A percentile compares a stretch with the other conserved stretches of the same genome.
phyloP scores from a whole-genome alignment of 2,113 vertebrate genomes.

The Prolemur simus region DNA sequence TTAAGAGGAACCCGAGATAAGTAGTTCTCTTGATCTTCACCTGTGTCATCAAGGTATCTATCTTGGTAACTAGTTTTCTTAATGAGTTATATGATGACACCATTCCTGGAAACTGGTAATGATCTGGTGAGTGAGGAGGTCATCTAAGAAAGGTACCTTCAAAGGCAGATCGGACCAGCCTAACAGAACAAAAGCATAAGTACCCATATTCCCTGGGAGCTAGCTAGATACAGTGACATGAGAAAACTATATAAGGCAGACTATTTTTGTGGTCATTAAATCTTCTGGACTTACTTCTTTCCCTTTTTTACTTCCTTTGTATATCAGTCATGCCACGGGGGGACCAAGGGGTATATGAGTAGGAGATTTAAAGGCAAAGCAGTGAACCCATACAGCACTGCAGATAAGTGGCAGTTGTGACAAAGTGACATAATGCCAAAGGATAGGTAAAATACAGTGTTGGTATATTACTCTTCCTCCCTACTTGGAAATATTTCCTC shows the following conservation, averaged over 20 bases:
- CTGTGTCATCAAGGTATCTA: not conserved
- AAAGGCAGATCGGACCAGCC: not conserved
- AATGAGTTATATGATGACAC: not conserved
- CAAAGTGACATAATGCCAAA: not conserved
- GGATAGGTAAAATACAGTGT: not conserved
- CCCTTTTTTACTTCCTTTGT: constrained; percentile 6
- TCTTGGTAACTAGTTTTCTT: not conserved
- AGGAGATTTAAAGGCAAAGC: constrained; percentile 1
- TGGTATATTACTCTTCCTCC: not conserved
- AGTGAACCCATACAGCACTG: not conserved
- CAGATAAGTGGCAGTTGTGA: not conserved
- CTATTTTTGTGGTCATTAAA: not conserved
- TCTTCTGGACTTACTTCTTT: not conserved
- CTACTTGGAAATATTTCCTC: not conserved
- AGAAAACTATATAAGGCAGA: not conserved
- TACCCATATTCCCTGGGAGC: not conserved
- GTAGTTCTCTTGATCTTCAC: not conserved
- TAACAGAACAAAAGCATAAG: not conserved
- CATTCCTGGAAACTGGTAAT: not conserved
- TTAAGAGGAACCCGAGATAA: not conserved
- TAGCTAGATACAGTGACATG: not conserved
- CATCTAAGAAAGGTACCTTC: not conserved
- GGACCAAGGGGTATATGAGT: not conserved
- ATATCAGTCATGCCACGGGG: not conserved
- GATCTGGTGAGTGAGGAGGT: not conserved